These are phyloP conservation scores for Aporophyla nigra DNA, from an alignment of 2,888 invertebrate species.

Conservation along the genomic window DNA sequence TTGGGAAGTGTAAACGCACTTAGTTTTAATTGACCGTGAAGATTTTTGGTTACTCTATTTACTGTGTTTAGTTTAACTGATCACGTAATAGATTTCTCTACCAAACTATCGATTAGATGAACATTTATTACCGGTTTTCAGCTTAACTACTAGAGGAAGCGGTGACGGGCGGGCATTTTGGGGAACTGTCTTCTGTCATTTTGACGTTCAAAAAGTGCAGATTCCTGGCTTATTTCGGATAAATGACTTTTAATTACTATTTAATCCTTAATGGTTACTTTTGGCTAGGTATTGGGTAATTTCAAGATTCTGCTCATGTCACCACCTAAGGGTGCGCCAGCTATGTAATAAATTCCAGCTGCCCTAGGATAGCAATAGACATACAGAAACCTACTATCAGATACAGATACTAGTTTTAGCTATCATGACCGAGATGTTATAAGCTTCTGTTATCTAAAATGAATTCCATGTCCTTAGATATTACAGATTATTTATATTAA, in stretches of 20 bases:
- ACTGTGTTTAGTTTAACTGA: background rate
- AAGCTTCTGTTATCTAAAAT: conserved; percentile 28
- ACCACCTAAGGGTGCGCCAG: too few relatives aligned
- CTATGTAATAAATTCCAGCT: too few relatives aligned
- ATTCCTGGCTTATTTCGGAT: background rate
- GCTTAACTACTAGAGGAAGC: background rate
- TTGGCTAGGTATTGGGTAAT: background rate
- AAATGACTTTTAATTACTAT: background rate
- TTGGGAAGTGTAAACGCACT: conserved; percentile 69
- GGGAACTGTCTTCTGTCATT: background rate
- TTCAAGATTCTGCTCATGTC: background rate
- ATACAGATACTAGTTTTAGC: background rate
- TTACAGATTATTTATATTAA: conserved; percentile 40
- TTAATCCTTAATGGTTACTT: background rate
- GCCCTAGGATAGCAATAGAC: too few relatives aligned
- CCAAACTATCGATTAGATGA: background rate
- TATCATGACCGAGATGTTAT: background rate
- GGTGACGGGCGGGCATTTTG: background rate
- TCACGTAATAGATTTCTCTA: background rate
- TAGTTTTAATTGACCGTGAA: conserved; percentile 65
- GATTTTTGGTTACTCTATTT: conserved; percentile 40
- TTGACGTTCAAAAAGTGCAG: background rate
- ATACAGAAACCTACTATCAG: background rate
- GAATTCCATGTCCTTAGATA: conserved; percentile 29
- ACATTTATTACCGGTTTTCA: background rate